These are phyloP conservation scores for Saccostrea glomerata DNA, from an alignment of 1,140 invertebrate species.

Conservation along the genomic window DNA sequence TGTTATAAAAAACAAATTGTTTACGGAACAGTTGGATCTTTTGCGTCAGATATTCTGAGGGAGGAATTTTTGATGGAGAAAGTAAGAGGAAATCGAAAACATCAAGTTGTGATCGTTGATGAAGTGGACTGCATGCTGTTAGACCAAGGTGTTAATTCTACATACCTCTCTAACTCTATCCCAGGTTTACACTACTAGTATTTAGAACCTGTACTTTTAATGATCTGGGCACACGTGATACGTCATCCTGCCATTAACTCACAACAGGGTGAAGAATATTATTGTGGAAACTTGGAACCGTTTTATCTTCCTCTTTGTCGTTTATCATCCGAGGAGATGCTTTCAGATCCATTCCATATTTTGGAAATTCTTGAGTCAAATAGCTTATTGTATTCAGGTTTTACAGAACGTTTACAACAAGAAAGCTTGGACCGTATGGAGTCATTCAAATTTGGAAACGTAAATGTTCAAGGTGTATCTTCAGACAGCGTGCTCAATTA, in stretches of 20 bases:
- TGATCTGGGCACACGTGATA: conserved; percentile 31
- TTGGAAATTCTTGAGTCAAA: not conserved
- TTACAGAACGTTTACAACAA: not conserved
- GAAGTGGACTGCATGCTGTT: conserved; percentile 36
- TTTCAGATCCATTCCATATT: not conserved
- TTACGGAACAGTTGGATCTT: not conserved
- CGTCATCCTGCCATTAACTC: not conserved
- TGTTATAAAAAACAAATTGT: not conserved
- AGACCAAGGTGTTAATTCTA: conserved; percentile 34
- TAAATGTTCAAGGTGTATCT: not conserved
- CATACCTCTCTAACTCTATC: conserved; percentile 1
- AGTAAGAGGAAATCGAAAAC: not conserved
- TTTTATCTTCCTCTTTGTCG: not conserved
- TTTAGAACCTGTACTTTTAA: conserved; percentile 38
- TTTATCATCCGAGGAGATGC: not conserved
- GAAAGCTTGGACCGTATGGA: not conserved
- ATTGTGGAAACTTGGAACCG: not conserved
- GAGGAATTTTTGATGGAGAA: conserved; percentile 19
- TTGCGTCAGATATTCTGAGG: conserved; percentile 37
- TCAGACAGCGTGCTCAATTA: not conserved
- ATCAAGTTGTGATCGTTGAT: conserved; percentile 24
- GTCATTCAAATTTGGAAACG: not conserved
- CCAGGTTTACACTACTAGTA: conserved; percentile 4
- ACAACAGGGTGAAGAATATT: not conserved
- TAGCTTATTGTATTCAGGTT: not conserved